phyloP scores from a whole-genome alignment of 2,113 vertebrate genomes.

The Protobothrops mucrosquamatus region DNA sequence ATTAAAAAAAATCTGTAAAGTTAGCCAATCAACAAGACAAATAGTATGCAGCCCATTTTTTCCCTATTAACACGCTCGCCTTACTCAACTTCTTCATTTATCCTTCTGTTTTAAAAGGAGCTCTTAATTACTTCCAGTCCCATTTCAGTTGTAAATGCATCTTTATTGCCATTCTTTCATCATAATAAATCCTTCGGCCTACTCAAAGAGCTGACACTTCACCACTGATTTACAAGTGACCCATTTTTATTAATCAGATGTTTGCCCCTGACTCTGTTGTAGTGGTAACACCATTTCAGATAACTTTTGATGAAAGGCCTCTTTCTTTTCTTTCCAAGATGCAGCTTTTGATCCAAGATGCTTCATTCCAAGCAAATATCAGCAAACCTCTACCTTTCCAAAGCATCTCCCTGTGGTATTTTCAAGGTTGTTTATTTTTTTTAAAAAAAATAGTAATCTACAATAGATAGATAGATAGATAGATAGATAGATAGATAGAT shows the following conservation, averaged over 20 bases:
- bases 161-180: slow-evolving; percentile 73
- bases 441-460: no score
- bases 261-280: slow-evolving; percentile 40
- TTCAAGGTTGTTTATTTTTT: neutral
- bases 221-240: slow-evolving; percentile 72
- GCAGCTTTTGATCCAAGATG: neutral
- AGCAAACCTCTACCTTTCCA: neutral
- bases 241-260: slow-evolving; percentile 70
- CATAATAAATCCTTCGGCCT: slow-evolving; percentile 71
- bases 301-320: slow-evolving; percentile 19
- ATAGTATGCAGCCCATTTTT: slow-evolving; percentile 22
- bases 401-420: neutral
- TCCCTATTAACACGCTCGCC: slow-evolving; percentile 32
- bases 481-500: no score
- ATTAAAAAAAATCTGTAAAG: slow-evolving; percentile 31
- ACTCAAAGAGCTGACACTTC: slow-evolving; percentile 66
- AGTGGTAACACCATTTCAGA: slow-evolving; percentile 10
- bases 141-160: slow-evolving; percentile 72
- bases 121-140: slow-evolving; percentile 72
- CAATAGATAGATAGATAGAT: no score
- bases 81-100: slow-evolving; percentile 59
- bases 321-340: neutral
- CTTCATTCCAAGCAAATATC: neutral
- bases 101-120: slow-evolving; percentile 69
- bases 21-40: slow-evolving; percentile 49